These are phyloP conservation scores for Xiphorhynchus erythropygius DNA, from an alignment of 2,797 vertebrate species.

Conservation along the genomic window DNA sequence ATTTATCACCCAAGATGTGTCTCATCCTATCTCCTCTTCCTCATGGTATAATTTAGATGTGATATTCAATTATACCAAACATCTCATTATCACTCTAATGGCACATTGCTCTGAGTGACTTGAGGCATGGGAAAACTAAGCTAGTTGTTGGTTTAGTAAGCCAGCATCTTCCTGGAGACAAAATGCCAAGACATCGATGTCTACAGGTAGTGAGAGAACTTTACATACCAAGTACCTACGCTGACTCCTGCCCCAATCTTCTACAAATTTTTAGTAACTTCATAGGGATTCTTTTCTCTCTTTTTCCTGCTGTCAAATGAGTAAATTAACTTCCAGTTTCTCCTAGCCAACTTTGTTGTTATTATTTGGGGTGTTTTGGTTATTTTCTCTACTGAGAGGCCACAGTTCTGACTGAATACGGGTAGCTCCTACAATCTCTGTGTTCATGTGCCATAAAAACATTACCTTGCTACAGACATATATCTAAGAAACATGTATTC, in stretches of 20 bases:
- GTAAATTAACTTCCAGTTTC: background rate
- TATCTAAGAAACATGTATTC: background rate
- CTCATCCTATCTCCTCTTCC: background rate
- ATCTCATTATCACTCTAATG: background rate
- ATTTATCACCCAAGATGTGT: background rate
- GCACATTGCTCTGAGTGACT: background rate
- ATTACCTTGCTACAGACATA: background rate
- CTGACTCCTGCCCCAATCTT: background rate
- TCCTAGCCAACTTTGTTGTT: background rate
- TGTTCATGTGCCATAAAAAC: background rate
- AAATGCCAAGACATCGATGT: background rate
- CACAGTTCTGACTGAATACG: background rate
- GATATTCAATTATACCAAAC: background rate
- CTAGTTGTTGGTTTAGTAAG: background rate
- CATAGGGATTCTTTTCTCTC: background rate
- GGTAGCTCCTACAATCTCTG: background rate
- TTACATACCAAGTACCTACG: background rate
- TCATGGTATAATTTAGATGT: background rate
- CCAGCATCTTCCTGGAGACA: background rate
- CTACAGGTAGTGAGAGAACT: background rate
- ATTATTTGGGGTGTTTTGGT: background rate
- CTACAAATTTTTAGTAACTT: background rate
- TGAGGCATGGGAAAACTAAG: background rate
- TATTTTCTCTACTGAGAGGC: background rate
- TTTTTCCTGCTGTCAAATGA: background rate